Percentiles rank a stretch among this genome's conserved stretches.
Evolutionary conservation across 2,888 invertebrate species (phyloP).

Genomic region (Xestoiulus laeticollis): DNA sequence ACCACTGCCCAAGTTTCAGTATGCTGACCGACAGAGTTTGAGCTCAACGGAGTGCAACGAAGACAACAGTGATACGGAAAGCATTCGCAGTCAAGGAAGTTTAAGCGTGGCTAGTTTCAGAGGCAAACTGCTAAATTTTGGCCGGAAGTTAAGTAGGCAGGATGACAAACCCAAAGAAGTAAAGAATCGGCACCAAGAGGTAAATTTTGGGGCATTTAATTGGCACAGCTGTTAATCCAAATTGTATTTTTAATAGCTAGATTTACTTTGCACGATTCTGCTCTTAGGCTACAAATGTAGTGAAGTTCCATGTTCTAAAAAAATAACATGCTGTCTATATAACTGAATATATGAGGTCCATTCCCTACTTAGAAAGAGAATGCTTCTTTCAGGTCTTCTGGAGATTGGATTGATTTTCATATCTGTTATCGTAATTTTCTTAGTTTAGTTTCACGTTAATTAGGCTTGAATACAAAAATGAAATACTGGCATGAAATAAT

Average conservation of each 20-base stretch:
- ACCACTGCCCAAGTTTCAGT: constrained; percentile 1
- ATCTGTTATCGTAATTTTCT: too few relatives aligned
- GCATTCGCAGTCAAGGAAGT: constrained; percentile 67
- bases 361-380: too few relatives aligned
- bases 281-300: too few relatives aligned
- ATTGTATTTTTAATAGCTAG: neutral
- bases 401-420: too few relatives aligned
- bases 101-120: constrained; percentile 53
- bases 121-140: constrained; percentile 51
- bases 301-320: too few relatives aligned
- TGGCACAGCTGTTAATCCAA: neutral
- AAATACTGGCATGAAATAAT: neutral
- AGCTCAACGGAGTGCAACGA: constrained; percentile 67
- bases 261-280: neutral
- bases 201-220: neutral
- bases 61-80: constrained; percentile 67
- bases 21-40: constrained; percentile 70
- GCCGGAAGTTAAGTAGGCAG: constrained; percentile 51
- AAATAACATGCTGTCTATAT: too few relatives aligned
- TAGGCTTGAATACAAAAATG: too few relatives aligned
- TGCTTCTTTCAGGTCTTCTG: too few relatives aligned
- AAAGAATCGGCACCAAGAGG: constrained; percentile 48
- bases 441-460: too few relatives aligned
- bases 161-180: constrained; percentile 53
- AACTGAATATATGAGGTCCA: too few relatives aligned